Percentiles rank a stretch among this genome's conserved stretches.
Evolutionary conservation across 2,113 vertebrate genomes (phyloP).

Genomic region (Ptilorrhoa leucosticta): DNA sequence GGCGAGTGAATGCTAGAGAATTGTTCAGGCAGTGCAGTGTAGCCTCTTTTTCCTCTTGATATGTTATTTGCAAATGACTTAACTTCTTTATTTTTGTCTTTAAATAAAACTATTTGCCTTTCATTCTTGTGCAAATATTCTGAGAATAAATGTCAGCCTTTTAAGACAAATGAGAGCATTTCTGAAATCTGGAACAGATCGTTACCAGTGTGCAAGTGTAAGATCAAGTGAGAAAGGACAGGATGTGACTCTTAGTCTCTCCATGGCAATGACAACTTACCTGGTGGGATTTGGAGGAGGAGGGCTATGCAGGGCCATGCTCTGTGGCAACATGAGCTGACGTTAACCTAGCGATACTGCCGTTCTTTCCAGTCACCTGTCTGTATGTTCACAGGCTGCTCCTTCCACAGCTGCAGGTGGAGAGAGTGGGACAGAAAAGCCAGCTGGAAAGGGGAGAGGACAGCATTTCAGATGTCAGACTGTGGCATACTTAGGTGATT

Average conservation of each 20-base stretch:
- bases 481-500: not conserved
- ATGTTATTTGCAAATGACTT: constrained; percentile 12
- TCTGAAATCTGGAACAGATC: not conserved
- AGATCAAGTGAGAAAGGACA: not conserved
- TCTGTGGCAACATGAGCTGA: not conserved
- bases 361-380: not conserved
- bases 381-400: not conserved
- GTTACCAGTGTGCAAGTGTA: not conserved
- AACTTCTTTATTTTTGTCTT: not conserved
- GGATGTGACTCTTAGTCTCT: not conserved
- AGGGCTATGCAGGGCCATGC: rapidly evolving
- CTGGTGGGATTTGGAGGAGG: not conserved
- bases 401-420: not conserved
- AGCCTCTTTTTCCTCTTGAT: not conserved
- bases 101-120: not conserved
- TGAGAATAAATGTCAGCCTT: constrained; percentile 13
- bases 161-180: not conserved
- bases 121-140: not conserved
- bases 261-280: not conserved
- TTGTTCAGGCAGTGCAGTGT: not conserved
- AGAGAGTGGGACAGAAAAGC: not conserved
- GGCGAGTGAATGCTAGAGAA: not conserved
- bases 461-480: not conserved
- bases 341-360: not conserved
- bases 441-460: not conserved